Conservation (phyloP, 2,113 vertebrate species). For the Prionailurus viverrinus region DNA sequence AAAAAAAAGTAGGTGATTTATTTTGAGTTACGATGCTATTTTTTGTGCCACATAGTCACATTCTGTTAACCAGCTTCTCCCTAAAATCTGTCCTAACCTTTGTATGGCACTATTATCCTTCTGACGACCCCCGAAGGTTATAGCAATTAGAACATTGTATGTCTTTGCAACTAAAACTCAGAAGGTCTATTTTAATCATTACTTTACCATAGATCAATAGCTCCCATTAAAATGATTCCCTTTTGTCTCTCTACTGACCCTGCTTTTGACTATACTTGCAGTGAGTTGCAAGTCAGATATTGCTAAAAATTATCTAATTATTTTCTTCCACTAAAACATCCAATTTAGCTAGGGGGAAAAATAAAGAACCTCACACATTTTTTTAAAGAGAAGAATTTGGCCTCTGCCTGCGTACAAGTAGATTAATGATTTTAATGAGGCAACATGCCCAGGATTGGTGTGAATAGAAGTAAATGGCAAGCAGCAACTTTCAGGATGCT, state of each 20-base stretch:
- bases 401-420: background rate
- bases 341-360: conserved; percentile 49
- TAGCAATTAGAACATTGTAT: conserved; percentile 59
- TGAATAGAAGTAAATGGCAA: background rate
- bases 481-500: background rate
- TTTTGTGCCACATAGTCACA: background rate
- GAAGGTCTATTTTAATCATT: conserved; percentile 64
- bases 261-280: background rate
- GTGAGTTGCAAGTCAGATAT: conserved; percentile 52
- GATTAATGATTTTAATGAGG: conserved; percentile 14
- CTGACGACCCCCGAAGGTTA: conserved; percentile 32
- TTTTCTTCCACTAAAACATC: conserved; percentile 45
- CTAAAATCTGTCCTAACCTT: background rate
- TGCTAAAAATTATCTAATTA: conserved; percentile 65
- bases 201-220: conserved; percentile 41
- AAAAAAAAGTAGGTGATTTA: background rate
- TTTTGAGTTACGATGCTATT: background rate
- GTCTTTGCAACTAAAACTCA: conserved; percentile 55
- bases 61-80: background rate
- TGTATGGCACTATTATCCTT: background rate
- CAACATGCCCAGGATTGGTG: background rate
- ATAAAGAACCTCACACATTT: background rate
- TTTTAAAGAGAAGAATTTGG: background rate
- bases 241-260: conserved; percentile 21
- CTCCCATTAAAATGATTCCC: background rate